Evolutionary conservation across 1,140 invertebrate species (phyloP), one percentile per base, ranked within the genome.

Genomic region (Drosophila pseudoobscura): DNA sequence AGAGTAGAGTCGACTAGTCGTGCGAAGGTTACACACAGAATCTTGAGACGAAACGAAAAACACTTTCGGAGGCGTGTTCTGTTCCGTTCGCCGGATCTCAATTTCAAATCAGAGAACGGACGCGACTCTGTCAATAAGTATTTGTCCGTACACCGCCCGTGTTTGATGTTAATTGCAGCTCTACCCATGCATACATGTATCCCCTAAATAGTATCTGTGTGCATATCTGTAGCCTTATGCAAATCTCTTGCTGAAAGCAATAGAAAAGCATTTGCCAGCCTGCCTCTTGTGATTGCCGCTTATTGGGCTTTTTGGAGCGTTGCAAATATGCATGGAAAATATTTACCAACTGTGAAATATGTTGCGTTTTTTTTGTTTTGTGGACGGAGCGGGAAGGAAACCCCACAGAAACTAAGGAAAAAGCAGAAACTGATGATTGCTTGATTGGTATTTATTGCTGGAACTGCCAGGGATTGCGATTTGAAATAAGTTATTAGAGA

Each of bases 231-330:
- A 13, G 50, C 15, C 26, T 62, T 43, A 73, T 79, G 68, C 69
- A 68, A 59, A 73, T 65, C 54, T 66, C 54, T 68, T 68, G 65
- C 22, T 46, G 29, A 47, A 73, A 57, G 71, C 79, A 78, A 31
- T 66, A 65, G 71, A 77, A 79, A 83, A 83, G 55, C 75, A 72
- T 76, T 80, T 74, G 53, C 63, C 50, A 11, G 55, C 24, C 24
- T 80, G 58, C 72, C 73, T 55, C 62, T 85, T 85, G 78, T 75
- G 78, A 85, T 85, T 88, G 82, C 82, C 70, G 62, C 61, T 85
- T 85, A 85, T 88, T 85, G 64, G 69, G 78, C 69, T 85, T 85
- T 85, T 88, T 85, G 70, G 82, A 85, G 82, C 82, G 82, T 85
- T 88, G 74, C 82, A 80, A 85, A 72, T 78, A 85, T 87, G 82